Conservation (phyloP, 2,113 vertebrate genomes). For the Aegotheles bennettii region DNA sequence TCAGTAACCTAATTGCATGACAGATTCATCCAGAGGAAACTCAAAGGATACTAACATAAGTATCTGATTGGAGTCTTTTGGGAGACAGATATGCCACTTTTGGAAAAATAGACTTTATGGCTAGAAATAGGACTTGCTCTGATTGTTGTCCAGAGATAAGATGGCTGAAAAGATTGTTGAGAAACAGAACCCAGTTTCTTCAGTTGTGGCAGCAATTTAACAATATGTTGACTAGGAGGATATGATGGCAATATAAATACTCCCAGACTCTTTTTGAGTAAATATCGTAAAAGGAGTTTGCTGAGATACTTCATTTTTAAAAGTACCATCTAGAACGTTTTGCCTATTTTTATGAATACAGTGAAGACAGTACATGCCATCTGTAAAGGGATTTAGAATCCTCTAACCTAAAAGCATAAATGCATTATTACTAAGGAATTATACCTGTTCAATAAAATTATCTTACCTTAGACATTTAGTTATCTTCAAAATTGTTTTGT, state of each 20-base stretch:
- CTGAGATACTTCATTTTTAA: neutral
- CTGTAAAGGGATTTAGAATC: neutral
- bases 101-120: slow-evolving; percentile 52
- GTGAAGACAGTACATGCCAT: neutral
- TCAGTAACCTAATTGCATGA: slow-evolving; percentile 41
- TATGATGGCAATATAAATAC: neutral
- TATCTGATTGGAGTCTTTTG: slow-evolving; percentile 38
- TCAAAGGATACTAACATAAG: slow-evolving; percentile 50
- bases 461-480: neutral
- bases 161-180: slow-evolving; percentile 41
- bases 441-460: neutral
- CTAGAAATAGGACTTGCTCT: slow-evolving; percentile 38
- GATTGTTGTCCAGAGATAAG: slow-evolving; percentile 50
- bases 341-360: neutral
- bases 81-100: slow-evolving; percentile 41
- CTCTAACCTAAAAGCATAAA: neutral
- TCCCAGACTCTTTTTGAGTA: neutral
- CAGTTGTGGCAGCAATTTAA: neutral
- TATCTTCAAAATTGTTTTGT: neutral
- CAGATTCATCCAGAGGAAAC: slow-evolving; percentile 48
- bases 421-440: neutral
- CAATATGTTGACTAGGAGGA: neutral
- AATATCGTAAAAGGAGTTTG: neutral
- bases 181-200: slow-evolving; percentile 44
- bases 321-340: neutral